Evolutionary conservation across 2,797 vertebrate species (phyloP), one percentile per base, ranked within the genome.

Genomic region (Melanotaenia boesemani): DNA sequence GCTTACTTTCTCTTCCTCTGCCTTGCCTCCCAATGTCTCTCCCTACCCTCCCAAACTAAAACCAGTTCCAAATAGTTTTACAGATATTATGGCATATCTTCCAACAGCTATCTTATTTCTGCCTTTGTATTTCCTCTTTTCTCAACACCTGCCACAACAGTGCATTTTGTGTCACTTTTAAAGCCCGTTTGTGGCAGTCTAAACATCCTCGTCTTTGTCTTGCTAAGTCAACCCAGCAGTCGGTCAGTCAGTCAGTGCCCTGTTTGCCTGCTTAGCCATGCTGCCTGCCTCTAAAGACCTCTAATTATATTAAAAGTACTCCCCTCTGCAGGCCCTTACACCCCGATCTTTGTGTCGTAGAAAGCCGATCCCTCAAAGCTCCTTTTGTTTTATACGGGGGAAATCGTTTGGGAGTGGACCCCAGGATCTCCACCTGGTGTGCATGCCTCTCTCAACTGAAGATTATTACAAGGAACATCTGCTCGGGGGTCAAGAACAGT

Each of bases 401-500:
- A 88, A 89, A 88, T 91, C 78, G 85, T 92, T 93, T 89, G 89
- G 89, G 93, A 93, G 92, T 74, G 86, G 91, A 92, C 89, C 88
- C 87, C 67, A 77, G 91, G 88, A 93, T 94, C 91, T 92, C 94
- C 94, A 95, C 94, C 94, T 95, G 94, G 91, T 85, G 85, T 62
- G 89, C 92, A 94, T 91, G 92, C 92, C 92, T 95, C 92, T 94
- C 93, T 95, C 93, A 94, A 92, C 91, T 92, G 84, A 91, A 93
- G 92, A 94, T 94, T 95, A 94, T 93, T 94, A 94, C 93, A 93
- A 91, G 90, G 88, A 94, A 95, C 95, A 95, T 95, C 94, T 95
- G 95, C 93, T 95, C 84, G 26, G 89, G 91, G 93, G 94, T 94
- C 92, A 92, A 77, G 82, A 79, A 92, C 88, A 88, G 91, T 91